These are phyloP conservation scores for Drosophila heteroneura DNA, from an alignment of 2,888 invertebrate species.

Conservation along the genomic window DNA sequence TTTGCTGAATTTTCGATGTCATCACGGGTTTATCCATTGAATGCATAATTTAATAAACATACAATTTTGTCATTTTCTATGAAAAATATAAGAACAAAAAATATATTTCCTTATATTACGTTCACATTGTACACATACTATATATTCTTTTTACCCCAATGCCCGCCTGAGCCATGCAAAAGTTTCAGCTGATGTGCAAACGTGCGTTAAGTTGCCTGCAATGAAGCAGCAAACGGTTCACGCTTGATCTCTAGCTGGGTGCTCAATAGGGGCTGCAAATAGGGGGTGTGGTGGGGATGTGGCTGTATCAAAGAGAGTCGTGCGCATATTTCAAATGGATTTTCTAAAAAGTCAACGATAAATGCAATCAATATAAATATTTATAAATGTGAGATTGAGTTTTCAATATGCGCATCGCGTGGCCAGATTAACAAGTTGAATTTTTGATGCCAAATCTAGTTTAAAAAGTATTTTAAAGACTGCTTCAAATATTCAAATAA, in stretches of 20 bases:
- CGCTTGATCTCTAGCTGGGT: slow-evolving; percentile 45
- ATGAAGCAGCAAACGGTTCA: slow-evolving; percentile 66
- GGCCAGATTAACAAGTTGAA: slow-evolving; percentile 18
- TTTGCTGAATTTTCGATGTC: slow-evolving; percentile 27
- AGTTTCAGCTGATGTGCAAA: slow-evolving; percentile 57
- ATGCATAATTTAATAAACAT: slow-evolving; percentile 58
- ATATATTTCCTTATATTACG: slow-evolving; percentile 39
- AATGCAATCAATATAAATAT: slow-evolving; percentile 52
- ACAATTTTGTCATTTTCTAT: slow-evolving; percentile 40
- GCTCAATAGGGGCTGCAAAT: background rate
- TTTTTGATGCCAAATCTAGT: slow-evolving; percentile 1
- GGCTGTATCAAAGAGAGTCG: slow-evolving; percentile 33
- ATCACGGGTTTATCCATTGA: slow-evolving; percentile 24
- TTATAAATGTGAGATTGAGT: slow-evolving; percentile 10
- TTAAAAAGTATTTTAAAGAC: background rate
- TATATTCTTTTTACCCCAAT: slow-evolving; percentile 21
- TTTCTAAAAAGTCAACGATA: slow-evolving; percentile 29
- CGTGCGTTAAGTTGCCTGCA: slow-evolving; percentile 70
- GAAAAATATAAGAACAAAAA: slow-evolving; percentile 12
- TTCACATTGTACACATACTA: slow-evolving; percentile 49
- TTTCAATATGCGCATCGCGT: slow-evolving; percentile 26
- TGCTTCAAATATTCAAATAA: background rate
- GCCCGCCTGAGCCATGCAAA: slow-evolving; percentile 32
- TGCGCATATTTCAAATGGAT: slow-evolving; percentile 48
- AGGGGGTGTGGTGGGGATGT: background rate